Conservation (phyloP, 2,888 invertebrate genomes). For the Callosobruchus maculatus region DNA sequence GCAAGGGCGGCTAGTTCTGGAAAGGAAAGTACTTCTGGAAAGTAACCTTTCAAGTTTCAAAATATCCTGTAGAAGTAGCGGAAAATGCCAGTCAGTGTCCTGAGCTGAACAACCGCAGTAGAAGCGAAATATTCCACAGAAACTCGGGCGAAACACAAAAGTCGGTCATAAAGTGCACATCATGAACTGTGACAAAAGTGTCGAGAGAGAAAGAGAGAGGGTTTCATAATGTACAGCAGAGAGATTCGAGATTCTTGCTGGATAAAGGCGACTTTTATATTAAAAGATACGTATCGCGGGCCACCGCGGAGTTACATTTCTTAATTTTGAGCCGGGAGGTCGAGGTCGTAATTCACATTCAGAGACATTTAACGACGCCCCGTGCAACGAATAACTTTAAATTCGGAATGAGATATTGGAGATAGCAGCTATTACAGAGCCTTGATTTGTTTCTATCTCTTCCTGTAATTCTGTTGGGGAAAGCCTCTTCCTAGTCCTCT, state of each 20-base stretch:
- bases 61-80: too few relatives aligned
- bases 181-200: constrained; percentile 16
- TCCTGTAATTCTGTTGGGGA: not conserved
- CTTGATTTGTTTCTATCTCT: not conserved
- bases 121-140: not conserved
- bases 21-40: too few relatives aligned
- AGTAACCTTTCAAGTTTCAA: too few relatives aligned
- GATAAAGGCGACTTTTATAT: constrained; percentile 30
- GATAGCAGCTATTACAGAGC: not conserved
- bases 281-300: constrained; percentile 29
- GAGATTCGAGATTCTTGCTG: constrained; percentile 17
- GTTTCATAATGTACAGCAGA: not conserved
- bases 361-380: constrained; percentile 20
- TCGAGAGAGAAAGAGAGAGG: constrained; percentile 13
- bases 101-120: not conserved
- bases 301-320: constrained; percentile 27
- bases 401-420: not conserved
- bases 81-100: not conserved
- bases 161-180: constrained; percentile 1
- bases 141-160: not conserved
- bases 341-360: constrained; percentile 32
- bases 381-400: not conserved
- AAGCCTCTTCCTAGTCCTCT: not conserved
- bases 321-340: constrained; percentile 29
- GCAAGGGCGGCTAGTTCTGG: too few relatives aligned